These are phyloP conservation scores for Gephyroberyx darwinii DNA, from an alignment of 2,797 vertebrate species.

Conservation along the genomic window DNA sequence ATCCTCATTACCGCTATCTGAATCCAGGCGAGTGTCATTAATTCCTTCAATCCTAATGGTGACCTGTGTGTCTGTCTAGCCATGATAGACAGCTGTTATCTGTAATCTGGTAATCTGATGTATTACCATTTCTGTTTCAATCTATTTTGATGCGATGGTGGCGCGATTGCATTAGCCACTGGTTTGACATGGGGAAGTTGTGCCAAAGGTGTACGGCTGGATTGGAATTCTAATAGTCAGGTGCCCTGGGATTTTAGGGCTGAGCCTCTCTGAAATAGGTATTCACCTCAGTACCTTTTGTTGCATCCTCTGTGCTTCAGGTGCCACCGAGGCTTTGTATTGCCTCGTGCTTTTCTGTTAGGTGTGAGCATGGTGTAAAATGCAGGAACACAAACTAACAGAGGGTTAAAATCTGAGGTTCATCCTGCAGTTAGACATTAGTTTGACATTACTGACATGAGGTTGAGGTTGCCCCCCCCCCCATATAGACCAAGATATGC, in stretches of 20 bases:
- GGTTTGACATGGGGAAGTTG: slow-evolving; percentile 25
- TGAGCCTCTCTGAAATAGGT: slow-evolving; percentile 42
- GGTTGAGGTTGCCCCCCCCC: no score
- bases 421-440: no score
- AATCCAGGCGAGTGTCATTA: slow-evolving; percentile 21
- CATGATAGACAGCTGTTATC: background rate
- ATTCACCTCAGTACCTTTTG: slow-evolving; percentile 35
- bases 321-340: slow-evolving; percentile 17
- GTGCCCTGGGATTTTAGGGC: slow-evolving; percentile 39
- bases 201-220: slow-evolving; percentile 1
- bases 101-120: slow-evolving; percentile 10
- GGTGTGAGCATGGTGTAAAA: background rate
- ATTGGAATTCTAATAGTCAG: slow-evolving; percentile 50
- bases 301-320: slow-evolving; percentile 19
- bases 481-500: background rate
- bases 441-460: background rate
- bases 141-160: slow-evolving; percentile 12
- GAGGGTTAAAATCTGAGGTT: no score
- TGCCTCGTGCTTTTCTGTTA: background rate
- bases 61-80: background rate
- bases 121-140: background rate
- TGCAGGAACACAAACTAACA: background rate
- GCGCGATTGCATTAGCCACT: background rate
- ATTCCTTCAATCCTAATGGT: slow-evolving; percentile 7
- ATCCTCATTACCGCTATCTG: slow-evolving; percentile 8